Evolutionary conservation across 2,113 vertebrate species (phyloP).

Genomic region (Phainopepla nitens): DNA sequence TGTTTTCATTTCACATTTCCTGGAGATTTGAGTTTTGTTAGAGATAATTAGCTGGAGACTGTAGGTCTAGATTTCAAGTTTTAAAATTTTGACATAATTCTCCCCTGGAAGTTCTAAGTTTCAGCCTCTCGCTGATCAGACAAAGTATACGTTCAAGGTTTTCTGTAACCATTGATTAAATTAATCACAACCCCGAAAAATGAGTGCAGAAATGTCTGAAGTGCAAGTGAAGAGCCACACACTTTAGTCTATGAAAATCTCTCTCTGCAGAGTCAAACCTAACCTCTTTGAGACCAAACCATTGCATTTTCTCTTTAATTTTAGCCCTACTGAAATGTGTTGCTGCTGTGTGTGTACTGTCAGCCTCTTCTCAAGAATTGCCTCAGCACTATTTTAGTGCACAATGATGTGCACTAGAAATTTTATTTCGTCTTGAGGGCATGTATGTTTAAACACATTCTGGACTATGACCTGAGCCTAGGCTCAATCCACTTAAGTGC

Average conservation of each 20-base stretch:
- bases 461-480: background rate
- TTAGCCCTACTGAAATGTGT: background rate
- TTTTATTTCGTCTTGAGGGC: background rate
- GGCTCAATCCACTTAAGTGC: background rate
- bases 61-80: background rate
- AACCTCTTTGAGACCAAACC: background rate
- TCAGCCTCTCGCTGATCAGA: background rate
- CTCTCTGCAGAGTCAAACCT: background rate
- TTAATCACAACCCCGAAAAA: background rate
- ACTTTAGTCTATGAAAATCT: background rate
- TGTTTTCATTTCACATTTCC: background rate
- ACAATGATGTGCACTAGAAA: background rate
- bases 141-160: background rate
- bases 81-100: background rate
- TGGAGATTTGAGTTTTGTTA: background rate
- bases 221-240: background rate
- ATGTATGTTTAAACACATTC: background rate
- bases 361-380: background rate
- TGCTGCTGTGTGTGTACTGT: background rate
- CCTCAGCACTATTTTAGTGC: background rate
- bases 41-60: background rate
- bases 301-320: background rate
- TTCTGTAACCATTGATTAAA: background rate
- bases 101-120: background rate
- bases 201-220: background rate